Base-by-base conservation (phyloP, 1,140 invertebrate species). In the Drosophila eugracilis region DNA sequence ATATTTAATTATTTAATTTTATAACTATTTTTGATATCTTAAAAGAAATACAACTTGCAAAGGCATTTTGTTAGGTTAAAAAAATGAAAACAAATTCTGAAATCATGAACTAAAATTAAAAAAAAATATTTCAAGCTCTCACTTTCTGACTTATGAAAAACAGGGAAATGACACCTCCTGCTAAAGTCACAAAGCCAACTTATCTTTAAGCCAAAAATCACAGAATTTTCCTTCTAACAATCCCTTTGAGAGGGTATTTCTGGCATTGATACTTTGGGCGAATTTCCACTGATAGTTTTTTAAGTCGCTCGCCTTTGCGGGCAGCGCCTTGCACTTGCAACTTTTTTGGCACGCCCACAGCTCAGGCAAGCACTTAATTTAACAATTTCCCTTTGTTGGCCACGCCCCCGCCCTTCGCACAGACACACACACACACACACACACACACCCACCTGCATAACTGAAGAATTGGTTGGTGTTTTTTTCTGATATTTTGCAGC, bases 301-400 rank as follows among this genome's bases (percentile, higher is more conserved):
- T 28, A 17, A 41, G 28, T 24, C 3, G 6, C 10, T 42, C 41
- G n/a, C 14, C 6, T 22, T 37, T 14, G 26, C 47, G 54, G 44
- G 24, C 44, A 58, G 50, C 42, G 39, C 42, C 57, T 47, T 75
- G 57, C 72, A 79, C 63, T 79, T 71, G 60, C 58, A 79, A 70
- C 77, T 77, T 66, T 74, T 73, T 70, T 45, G 54, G 34, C 52
- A 45, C 63, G 42, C 76, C 55, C 53, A 49, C 73, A 55, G 45
- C 63, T 48, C 41, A 19, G 67, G 39, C 73, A 77, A 72, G 78
- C 78, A 80, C 78, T 80, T 80, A 77, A 80, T 80, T 80, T 80
- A 80, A 80, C 78, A 80, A 80, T 80, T 80, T 80, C 78, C 78
- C 54, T 77, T 80, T 80, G 78, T 80, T 80, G 36, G n/a, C 49